Evolutionary conservation across 2,113 vertebrate genomes (phyloP).

Genomic region (Daubentonia madagascariensis): DNA sequence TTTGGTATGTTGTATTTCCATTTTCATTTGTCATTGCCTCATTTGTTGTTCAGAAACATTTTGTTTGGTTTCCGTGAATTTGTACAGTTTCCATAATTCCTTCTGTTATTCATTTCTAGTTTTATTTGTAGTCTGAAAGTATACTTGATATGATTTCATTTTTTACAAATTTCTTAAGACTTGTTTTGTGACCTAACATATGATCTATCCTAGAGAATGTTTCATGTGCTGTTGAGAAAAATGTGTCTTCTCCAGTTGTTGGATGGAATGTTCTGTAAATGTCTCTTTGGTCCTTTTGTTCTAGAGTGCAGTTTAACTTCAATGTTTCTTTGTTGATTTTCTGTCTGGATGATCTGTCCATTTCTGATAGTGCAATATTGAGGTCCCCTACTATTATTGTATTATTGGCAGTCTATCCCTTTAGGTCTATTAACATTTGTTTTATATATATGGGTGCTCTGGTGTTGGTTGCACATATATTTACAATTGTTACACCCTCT

Average conservation of each 20-base stretch:
- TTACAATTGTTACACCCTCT: not conserved
- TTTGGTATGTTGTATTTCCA: too few relatives aligned
- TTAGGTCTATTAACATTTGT: not conserved
- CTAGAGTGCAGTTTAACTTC: too few relatives aligned
- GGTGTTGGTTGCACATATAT: not conserved
- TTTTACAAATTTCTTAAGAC: not conserved
- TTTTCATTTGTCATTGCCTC: too few relatives aligned
- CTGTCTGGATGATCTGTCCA: not conserved
- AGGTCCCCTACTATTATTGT: too few relatives aligned
- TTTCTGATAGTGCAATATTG: not conserved
- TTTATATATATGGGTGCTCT: not conserved
- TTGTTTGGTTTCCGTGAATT: not conserved
- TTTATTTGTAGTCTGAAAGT: not conserved
- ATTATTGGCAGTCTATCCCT: too few relatives aligned
- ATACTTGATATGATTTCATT: not conserved
- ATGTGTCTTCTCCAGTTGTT: too few relatives aligned
- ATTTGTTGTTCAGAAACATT: not conserved
- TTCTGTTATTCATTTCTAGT: not conserved
- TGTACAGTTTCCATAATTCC: not conserved
- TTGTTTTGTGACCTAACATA: not conserved
- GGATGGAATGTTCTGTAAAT: too few relatives aligned
- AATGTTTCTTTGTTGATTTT: too few relatives aligned
- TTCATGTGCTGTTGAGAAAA: not conserved
- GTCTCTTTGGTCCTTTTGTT: too few relatives aligned
- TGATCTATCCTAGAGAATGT: not conserved